phyloP scores from a whole-genome alignment of 2,888 invertebrate species.

The Alloscopus bannaensis region DNA sequence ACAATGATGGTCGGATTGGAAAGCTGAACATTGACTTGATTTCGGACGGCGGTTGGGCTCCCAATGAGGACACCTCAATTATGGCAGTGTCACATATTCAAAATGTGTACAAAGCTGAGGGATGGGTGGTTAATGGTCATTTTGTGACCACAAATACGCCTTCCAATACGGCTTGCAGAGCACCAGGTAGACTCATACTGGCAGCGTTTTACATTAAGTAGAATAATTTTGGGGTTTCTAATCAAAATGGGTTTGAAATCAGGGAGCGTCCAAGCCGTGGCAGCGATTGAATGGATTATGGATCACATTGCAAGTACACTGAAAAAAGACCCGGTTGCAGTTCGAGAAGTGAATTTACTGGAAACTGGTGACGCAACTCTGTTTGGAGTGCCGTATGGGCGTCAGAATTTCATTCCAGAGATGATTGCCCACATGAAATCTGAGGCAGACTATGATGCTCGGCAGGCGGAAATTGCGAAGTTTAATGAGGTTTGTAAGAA shows the following conservation, averaged over 20 bases:
- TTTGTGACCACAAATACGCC: slow-evolving; percentile 39
- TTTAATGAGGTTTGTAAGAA: slow-evolving; percentile 76
- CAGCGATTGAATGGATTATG: slow-evolving; percentile 76
- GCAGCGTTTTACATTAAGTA: too few relatives aligned
- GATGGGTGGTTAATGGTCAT: slow-evolving; percentile 75
- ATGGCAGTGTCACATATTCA: slow-evolving; percentile 65
- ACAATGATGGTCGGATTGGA: slow-evolving; percentile 74
- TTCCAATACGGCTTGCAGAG: slow-evolving; percentile 74
- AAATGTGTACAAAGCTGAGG: slow-evolving; percentile 74
- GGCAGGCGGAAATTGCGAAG: slow-evolving; percentile 72
- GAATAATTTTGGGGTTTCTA: too few relatives aligned
- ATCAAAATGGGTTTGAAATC: too few relatives aligned
- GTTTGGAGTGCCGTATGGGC: slow-evolving; percentile 39
- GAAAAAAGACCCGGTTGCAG: slow-evolving; percentile 76
- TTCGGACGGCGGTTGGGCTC: slow-evolving; percentile 70
- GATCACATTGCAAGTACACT: slow-evolving; percentile 76
- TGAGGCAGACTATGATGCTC: slow-evolving; percentile 73
- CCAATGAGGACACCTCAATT: slow-evolving; percentile 72
- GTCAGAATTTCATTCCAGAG: slow-evolving; percentile 67
- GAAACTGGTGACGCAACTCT: slow-evolving; percentile 45
- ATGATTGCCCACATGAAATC: slow-evolving; percentile 74
- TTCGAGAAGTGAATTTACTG: slow-evolving; percentile 79
- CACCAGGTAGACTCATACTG: slow-evolving; percentile 76
- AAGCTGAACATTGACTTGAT: slow-evolving; percentile 74
- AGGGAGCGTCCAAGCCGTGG: slow-evolving; percentile 75